Conservation (phyloP, 2,113 vertebrate genomes). For the Bubo bubo region DNA sequence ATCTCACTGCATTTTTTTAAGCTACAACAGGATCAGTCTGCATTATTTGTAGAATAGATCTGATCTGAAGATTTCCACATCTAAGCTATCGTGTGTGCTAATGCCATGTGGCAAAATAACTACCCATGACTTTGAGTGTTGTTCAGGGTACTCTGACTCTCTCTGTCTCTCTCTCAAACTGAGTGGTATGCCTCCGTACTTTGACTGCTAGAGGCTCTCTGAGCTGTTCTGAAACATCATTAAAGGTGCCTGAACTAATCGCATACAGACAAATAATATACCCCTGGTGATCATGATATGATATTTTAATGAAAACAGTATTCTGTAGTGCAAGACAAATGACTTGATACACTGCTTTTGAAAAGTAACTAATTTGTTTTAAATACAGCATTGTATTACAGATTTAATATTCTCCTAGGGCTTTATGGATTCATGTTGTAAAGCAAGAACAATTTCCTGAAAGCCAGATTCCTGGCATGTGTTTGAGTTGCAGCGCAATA, state of each 20-base stretch:
- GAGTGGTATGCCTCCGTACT: background rate
- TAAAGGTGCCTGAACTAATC: background rate
- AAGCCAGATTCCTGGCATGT: background rate
- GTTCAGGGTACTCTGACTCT: background rate
- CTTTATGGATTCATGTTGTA: background rate
- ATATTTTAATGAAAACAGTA: background rate
- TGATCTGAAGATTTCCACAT: background rate
- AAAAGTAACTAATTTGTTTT: constrained; percentile 17
- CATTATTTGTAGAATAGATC: background rate
- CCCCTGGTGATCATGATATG: background rate
- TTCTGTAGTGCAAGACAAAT: background rate
- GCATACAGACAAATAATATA: background rate
- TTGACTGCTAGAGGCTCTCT: background rate
- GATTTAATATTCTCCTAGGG: background rate
- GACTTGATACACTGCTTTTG: background rate
- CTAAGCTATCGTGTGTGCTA: background rate
- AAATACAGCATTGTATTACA: constrained; percentile 23
- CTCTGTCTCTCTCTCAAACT: background rate
- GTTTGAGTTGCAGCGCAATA: background rate
- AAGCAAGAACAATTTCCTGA: constrained; percentile 45
- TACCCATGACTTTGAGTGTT: background rate
- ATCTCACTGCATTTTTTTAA: background rate
- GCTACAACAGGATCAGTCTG: background rate
- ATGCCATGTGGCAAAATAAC: background rate
- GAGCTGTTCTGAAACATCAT: background rate